Evolutionary conservation across 2,113 vertebrate species (phyloP), one percentile per base, ranked within the genome.

Genomic region (Nothobranchius kuhntae): DNA sequence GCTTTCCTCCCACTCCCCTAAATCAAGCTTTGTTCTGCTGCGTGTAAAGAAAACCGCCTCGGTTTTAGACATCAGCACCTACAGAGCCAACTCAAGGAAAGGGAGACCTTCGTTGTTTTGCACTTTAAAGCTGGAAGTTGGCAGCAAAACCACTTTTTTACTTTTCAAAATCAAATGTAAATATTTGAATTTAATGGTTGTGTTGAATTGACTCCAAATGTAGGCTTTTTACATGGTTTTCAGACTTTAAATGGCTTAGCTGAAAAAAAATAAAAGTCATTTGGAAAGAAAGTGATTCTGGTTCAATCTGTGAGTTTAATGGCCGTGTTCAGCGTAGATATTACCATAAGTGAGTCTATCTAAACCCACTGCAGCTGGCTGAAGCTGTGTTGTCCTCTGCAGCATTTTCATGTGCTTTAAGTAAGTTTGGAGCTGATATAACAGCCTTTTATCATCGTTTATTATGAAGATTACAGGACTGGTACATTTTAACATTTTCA

Each of bases 21-120:
- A 91, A 91, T 90, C 87, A 89, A 12, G 64, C 84, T 89, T 87
- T 90, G 89, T 89, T 89, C 80, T 81, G 69, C 53, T 74, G 75
- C 52, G 81, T 84, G 83, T 78, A 72, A 78, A 83, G 75, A 75
- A 82, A 89, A 78, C 73, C 68, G 78, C 75, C 71, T 76, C 42
- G 15, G 82, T 78, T 82, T 73, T 77, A 78, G 83, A 78, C 73
- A 75, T 75, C 61, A 79, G 67, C 83, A 79, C 62, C 63, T 52
- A 57, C 51, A 12, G 67, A 72, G 70, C 79, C 71, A 64, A 51
- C 64, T 21, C 52, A 69, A 35, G 73, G 13, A 10, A 57, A 60
- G 55, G 61, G 54, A 62, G 53, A 42, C 52, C 48, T 56, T 45
- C 38, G 1, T 8, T 26, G 42, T 53, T 66, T 61, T 69, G 36